phyloP scores from a whole-genome alignment of 2,113 vertebrate species.

The Podarcis raffonei region DNA sequence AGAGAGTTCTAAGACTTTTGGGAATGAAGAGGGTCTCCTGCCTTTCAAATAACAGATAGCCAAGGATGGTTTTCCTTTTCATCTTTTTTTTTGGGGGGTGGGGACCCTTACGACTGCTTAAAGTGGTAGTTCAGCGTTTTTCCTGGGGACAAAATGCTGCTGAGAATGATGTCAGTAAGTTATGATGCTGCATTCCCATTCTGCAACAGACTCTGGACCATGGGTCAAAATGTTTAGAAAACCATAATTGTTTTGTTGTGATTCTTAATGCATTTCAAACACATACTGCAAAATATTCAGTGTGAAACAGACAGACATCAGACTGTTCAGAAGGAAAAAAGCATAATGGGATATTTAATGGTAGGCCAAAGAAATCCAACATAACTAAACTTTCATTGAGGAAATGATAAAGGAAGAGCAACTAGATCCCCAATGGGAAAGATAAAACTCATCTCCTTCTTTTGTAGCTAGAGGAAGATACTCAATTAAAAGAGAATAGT shows the following conservation, averaged over 20 bases:
- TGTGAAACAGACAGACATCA: not conserved
- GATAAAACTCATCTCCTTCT: conserved; percentile 27
- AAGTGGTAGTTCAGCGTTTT: not conserved
- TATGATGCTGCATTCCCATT: too few relatives aligned
- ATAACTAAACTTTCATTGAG: conserved; percentile 33
- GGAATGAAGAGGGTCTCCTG: not conserved
- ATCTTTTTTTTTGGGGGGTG: too few relatives aligned
- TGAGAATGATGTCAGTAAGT: too few relatives aligned
- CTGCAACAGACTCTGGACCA: not conserved
- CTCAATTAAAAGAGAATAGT: conserved; percentile 13
- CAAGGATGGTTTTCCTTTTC: too few relatives aligned
- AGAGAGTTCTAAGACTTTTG: not conserved
- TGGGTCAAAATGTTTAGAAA: not conserved
- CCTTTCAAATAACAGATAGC: not conserved
- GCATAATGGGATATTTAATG: not conserved
- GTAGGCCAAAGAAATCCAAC: not conserved
- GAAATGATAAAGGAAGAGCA: conserved; percentile 31
- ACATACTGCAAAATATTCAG: not conserved
- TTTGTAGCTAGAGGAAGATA: conserved; percentile 19
- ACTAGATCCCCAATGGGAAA: not conserved
- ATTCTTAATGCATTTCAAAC: not conserved
- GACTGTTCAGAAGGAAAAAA: not conserved
- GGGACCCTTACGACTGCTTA: not conserved
- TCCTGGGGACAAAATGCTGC: not conserved
- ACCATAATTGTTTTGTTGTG: not conserved